Percentiles rank a stretch among this genome's conserved stretches.
phyloP scores from a whole-genome alignment of 2,113 vertebrate genomes.

The Fregata magnificens region DNA sequence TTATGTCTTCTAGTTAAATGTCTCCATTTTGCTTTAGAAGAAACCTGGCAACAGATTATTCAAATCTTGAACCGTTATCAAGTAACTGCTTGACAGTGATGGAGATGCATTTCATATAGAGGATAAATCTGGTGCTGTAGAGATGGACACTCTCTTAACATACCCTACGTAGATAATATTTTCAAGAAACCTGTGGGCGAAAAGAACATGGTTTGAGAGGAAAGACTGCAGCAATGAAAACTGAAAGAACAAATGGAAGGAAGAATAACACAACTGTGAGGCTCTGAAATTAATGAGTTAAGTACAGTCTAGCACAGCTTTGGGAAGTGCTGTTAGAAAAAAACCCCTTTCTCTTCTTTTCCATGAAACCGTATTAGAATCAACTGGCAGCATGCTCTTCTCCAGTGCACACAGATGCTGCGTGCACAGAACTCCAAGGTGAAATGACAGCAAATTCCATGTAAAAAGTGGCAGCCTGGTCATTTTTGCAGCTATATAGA shows the following conservation, averaged over 20 bases:
- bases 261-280: neutral
- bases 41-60: neutral
- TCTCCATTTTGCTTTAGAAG: neutral
- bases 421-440: neutral
- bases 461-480: neutral
- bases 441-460: neutral
- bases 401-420: neutral
- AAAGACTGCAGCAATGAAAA: neutral
- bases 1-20: neutral
- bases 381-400: neutral
- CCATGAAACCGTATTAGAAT: neutral
- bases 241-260: neutral
- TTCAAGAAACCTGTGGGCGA: neutral
- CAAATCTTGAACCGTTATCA: neutral
- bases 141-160: neutral
- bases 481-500: neutral
- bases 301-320: neutral
- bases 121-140: neutral
- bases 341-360: neutral
- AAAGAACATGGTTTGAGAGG: neutral
- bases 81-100: neutral
- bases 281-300: neutral
- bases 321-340: neutral
- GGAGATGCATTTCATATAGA: neutral
- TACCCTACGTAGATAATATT: neutral